Evolutionary conservation across 2,888 invertebrate genomes (phyloP), one percentile per base, ranked within the genome.

Genomic region (Caenorhabditis auriculariae): DNA sequence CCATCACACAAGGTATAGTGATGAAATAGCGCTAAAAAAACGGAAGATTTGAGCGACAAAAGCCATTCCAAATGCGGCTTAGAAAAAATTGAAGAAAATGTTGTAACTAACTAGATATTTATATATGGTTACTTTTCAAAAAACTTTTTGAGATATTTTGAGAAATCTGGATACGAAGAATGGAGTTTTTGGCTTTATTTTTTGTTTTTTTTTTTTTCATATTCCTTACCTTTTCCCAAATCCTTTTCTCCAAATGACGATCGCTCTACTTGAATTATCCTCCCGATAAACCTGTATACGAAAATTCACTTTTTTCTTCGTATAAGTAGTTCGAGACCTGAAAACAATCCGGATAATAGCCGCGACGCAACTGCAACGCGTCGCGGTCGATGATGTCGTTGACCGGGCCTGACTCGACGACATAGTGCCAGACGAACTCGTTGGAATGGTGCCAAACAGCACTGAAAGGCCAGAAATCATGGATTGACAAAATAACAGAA

Each of bases 161-260:
- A n/a, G n/a, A 12, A 35, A 12, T 35, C 35, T 52, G 27, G 37
- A 52, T 17, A 17, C 27, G 39, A 46, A 9, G 17, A 15, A 32
- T 6, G n/a, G 4, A n/a, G n/a, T n/a, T n/a, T n/a, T n/a, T n/a
- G n/a, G n/a, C n/a, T n/a, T n/a, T n/a, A n/a, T n/a, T n/a, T n/a
- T 45, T 24, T 26, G 19, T 45, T 24, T 24, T 45, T 12, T 12
- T 45, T 1, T 19, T 19, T 24, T n/a, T 26, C n/a, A 27, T 21
- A 7, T n/a, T 39, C 15, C 55, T 57, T 35, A 58, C 66, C 63
- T 61, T 21, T 61, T 63, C 32, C 70, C 73, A 39, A 69, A 73
- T 15, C 70, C 70, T 42, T 73, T 73, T 19, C 70, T 62, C 73
- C 73, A 73, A 35, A 73, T 67, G n/a, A 61, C 61, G 5, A 73